These are phyloP conservation scores for Leucoptera coffeella DNA, from an alignment of 2,888 invertebrate species.

Conservation along the genomic window DNA sequence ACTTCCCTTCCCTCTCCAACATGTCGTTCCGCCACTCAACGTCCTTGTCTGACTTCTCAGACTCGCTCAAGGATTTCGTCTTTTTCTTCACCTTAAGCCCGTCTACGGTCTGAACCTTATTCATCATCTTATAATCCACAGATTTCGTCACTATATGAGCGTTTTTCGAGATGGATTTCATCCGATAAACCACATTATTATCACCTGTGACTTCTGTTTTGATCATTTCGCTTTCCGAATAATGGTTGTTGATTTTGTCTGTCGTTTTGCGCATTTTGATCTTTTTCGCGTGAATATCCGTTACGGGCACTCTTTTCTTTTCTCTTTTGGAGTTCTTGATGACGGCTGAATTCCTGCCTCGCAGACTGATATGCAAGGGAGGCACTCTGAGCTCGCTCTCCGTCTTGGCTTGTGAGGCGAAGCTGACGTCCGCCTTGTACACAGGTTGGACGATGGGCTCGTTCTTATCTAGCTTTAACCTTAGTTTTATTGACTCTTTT, in stretches of 20 bases:
- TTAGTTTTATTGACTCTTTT: slow-evolving; percentile 73
- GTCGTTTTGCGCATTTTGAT: slow-evolving; percentile 40
- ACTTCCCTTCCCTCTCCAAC: slow-evolving; percentile 48
- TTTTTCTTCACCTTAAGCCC: slow-evolving; percentile 38
- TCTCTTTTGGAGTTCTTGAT: slow-evolving; percentile 73
- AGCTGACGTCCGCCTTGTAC: slow-evolving; percentile 76
- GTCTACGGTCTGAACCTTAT: slow-evolving; percentile 23
- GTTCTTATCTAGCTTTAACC: slow-evolving; percentile 76
- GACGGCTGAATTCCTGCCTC: slow-evolving; percentile 79
- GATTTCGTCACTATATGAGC: slow-evolving; percentile 45
- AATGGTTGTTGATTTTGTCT: slow-evolving; percentile 37
- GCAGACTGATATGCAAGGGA: slow-evolving; percentile 79
- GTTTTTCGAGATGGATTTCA: slow-evolving; percentile 45
- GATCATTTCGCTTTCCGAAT: slow-evolving; percentile 21
- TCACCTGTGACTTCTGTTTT: slow-evolving; percentile 35
- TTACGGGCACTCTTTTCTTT: slow-evolving; percentile 47
- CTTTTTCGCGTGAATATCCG: slow-evolving; percentile 46
- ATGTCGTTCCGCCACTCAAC: slow-evolving; percentile 57
- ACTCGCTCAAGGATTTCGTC: slow-evolving; percentile 25
- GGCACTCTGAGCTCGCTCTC: slow-evolving; percentile 77
- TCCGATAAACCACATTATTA: slow-evolving; percentile 34
- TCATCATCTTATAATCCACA: slow-evolving; percentile 30
- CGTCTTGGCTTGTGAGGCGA: slow-evolving; percentile 51
- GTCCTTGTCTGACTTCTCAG: slow-evolving; percentile 23
- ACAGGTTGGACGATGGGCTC: slow-evolving; percentile 72